Evolutionary conservation across 2,888 invertebrate species (phyloP).

Genomic region (Plutella xylostella): DNA sequence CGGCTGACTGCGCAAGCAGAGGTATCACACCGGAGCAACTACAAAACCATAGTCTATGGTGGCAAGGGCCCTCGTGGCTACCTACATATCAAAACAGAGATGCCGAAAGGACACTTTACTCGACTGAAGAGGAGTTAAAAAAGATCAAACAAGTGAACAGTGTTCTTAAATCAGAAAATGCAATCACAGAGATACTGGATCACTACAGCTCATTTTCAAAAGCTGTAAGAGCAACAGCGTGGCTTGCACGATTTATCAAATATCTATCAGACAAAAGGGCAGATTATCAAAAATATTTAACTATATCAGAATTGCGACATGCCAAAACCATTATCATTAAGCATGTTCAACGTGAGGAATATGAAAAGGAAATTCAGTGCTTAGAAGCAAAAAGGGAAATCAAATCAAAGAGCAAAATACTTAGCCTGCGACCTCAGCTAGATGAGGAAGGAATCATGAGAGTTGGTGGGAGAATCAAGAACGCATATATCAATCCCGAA

Average conservation of each 20-base stretch:
- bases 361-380: no score
- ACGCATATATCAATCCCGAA: background rate
- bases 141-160: slow-evolving; percentile 2
- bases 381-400: no score
- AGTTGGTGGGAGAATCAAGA: background rate
- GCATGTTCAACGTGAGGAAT: no score
- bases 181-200: slow-evolving; percentile 5
- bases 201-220: slow-evolving; percentile 10
- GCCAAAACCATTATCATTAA: background rate
- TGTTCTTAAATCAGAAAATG: background rate
- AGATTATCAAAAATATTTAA: background rate
- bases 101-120: slow-evolving; percentile 5
- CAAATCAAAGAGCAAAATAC: no score
- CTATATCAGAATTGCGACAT: background rate
- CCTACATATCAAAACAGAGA: background rate
- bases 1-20: slow-evolving; percentile 17
- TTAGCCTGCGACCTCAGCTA: background rate
- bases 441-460: background rate
- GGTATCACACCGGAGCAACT: slow-evolving; percentile 10
- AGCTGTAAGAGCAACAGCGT: no score
- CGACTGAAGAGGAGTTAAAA: slow-evolving; percentile 9
- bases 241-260: no score
- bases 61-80: slow-evolving; percentile 16
- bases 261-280: no score
- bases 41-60: slow-evolving; percentile 15